Percentiles rank a stretch among this genome's conserved stretches.
phyloP scores from a whole-genome alignment of 2,797 vertebrate genomes.

The Gymnothorax javanicus region DNA sequence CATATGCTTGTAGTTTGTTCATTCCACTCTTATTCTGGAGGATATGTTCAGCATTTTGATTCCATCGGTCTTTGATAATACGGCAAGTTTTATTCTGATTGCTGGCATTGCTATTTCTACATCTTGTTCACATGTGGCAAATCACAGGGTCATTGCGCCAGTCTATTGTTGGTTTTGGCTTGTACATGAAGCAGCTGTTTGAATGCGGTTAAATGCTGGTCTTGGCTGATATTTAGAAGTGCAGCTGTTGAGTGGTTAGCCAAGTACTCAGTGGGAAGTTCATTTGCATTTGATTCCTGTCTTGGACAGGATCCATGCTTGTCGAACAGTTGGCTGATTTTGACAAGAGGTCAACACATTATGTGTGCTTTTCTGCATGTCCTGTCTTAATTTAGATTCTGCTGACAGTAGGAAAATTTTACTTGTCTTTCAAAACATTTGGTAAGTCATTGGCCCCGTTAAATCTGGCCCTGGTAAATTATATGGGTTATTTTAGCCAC shows the following conservation, averaged over 20 bases:
- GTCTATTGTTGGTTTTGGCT: constrained; percentile 55
- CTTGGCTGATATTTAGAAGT: constrained; percentile 39
- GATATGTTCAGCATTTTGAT: not conserved
- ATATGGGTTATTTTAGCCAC: constrained; percentile 42
- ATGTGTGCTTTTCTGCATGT: constrained; percentile 41
- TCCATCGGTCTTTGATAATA: constrained; percentile 10
- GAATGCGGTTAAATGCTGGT: constrained; percentile 61
- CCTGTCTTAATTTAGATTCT: constrained; percentile 33
- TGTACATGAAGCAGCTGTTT: constrained; percentile 61
- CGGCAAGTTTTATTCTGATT: constrained; percentile 59
- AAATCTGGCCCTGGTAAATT: constrained; percentile 46
- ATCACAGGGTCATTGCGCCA: constrained; percentile 33
- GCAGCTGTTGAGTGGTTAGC: constrained; percentile 34
- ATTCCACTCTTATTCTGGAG: not conserved
- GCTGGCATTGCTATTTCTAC: constrained; percentile 55
- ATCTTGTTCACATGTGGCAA: constrained; percentile 55
- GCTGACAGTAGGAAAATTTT: constrained; percentile 38
- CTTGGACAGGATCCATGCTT: constrained; percentile 59
- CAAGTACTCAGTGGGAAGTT: constrained; percentile 26
- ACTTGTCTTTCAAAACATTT: constrained; percentile 31
- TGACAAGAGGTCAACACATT: constrained; percentile 45
- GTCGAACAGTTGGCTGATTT: constrained; percentile 64
- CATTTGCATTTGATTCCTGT: constrained; percentile 65
- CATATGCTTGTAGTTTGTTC: not conserved
- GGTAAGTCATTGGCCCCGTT: constrained; percentile 55